phyloP scores from a whole-genome alignment of 37 sponge, comb jelly and placozoan genomes.

The Haliclona indistincta region DNA sequence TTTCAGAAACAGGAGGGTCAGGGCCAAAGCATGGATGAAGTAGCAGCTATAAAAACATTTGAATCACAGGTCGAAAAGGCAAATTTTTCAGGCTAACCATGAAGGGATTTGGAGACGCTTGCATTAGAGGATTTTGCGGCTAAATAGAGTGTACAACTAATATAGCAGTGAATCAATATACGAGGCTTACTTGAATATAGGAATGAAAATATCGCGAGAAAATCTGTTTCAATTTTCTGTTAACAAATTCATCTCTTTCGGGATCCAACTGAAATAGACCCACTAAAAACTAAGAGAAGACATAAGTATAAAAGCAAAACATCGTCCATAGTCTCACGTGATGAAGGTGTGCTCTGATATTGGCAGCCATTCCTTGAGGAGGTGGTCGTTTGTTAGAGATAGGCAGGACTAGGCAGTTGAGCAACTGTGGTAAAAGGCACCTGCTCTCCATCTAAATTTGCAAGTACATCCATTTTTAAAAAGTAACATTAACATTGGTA shows the following conservation, averaged over 20 bases:
- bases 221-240: slow-evolving; percentile 47
- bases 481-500: no score
- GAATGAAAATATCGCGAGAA: slow-evolving; percentile 48
- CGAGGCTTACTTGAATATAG: slow-evolving; percentile 22
- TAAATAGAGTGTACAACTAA: neutral
- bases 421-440: slow-evolving; percentile 44
- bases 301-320: neutral
- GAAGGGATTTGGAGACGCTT: slow-evolving; percentile 7
- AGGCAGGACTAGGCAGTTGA: slow-evolving; percentile 40
- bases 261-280: slow-evolving; percentile 48
- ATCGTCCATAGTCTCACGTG: slow-evolving; percentile 8
- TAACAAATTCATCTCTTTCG: slow-evolving; percentile 46
- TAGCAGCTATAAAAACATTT: neutral
- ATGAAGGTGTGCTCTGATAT: slow-evolving; percentile 14
- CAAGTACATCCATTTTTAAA: no score
- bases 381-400: neutral
- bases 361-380: neutral
- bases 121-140: neutral
- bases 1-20: no score
- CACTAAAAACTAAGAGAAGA: slow-evolving; percentile 32
- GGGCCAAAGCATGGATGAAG: slow-evolving; percentile 23
- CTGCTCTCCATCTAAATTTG: slow-evolving; percentile 16
- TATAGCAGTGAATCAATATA: neutral
- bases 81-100: neutral
- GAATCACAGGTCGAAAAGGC: neutral